Evolutionary conservation across 2,888 invertebrate species (phyloP), one percentile per base, ranked within the genome.

Genomic region (Tortrix viridana): DNA sequence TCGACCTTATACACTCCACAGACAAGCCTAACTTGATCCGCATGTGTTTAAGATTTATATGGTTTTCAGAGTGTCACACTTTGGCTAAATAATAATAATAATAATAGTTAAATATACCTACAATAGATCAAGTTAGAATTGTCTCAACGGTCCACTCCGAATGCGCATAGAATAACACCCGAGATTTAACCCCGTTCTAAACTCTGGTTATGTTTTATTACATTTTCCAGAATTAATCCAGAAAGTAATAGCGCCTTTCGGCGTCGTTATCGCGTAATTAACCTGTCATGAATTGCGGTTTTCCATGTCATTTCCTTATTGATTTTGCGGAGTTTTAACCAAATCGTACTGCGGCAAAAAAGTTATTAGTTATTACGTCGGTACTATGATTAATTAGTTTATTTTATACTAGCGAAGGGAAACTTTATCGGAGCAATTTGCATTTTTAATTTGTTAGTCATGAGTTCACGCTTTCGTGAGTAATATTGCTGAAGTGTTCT

Each of bases 181-280:
- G n/a, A n/a, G n/a, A n/a, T n/a, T n/a, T 9, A 19, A 16, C 48
- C 23, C n/a, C 16, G 9, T 44, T 19, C 16, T 6, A 14, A n/a
- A 7, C 23, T n/a, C 23, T 0, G n/a, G 9, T 32, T n/a, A n/a
- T n/a, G 2, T 22, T n/a, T 48, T 23, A 23, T 48, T n/a, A 48
- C 14, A n/a, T 22, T 14, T 49, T 5, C 5, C 2, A 4, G 4
- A 12, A 49, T 7, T 26, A 49, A 49, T 18, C 5, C 12, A 49
- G 1, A 32, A 49, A 32, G 32, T 37, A 22, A 41, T 9, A 16
- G 37, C 32, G 32, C 43, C 43, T 43, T 14, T 22, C 49, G 41
- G 48, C 22, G 41, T 41, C 52, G 22, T 37, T 62, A 62, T 57
- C 62, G 38, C 44, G 37, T 52, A 62, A 57, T 62, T 57, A 47